phyloP scores from a whole-genome alignment of 92 coral and sea anemone genomes.

The Nematostella vectensis region DNA sequence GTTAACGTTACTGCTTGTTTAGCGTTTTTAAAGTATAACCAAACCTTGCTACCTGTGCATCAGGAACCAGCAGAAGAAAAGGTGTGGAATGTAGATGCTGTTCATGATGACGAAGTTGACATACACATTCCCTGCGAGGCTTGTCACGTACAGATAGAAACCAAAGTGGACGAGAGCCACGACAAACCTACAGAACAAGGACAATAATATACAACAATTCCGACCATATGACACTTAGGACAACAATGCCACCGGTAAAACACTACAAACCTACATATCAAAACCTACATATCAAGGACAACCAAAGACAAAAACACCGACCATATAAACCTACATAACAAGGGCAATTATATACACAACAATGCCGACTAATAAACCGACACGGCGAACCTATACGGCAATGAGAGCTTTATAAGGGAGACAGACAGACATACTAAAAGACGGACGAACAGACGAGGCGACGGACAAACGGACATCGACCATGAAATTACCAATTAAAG shows the following conservation, averaged over 20 bases:
- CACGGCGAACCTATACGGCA: background rate
- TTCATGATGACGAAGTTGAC: conserved; percentile 39
- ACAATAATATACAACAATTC: too few relatives aligned
- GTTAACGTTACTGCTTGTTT: too few relatives aligned
- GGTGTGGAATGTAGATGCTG: conserved; percentile 18
- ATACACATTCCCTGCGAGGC: conserved; percentile 40
- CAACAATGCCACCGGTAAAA: too few relatives aligned
- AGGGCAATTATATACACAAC: background rate
- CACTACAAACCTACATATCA: too few relatives aligned
- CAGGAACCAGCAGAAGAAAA: conserved; percentile 38
- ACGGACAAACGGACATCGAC: too few relatives aligned
- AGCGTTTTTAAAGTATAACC: too few relatives aligned
- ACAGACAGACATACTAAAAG: background rate
- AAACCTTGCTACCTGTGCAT: conserved; percentile 40
- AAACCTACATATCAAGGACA: too few relatives aligned
- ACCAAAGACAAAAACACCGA: too few relatives aligned
- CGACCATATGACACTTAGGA: background rate
- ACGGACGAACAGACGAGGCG: too few relatives aligned
- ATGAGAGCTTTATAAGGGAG: background rate
- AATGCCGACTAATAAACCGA: background rate
- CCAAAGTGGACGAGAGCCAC: conserved; percentile 54
- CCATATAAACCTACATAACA: too few relatives aligned
- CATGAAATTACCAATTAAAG: conserved; percentile 40
- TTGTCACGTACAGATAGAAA: conserved; percentile 33
- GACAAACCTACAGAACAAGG: conserved; percentile 28